Conservation (phyloP, 2,888 invertebrate species). For the Euplagia quadripunctaria region DNA sequence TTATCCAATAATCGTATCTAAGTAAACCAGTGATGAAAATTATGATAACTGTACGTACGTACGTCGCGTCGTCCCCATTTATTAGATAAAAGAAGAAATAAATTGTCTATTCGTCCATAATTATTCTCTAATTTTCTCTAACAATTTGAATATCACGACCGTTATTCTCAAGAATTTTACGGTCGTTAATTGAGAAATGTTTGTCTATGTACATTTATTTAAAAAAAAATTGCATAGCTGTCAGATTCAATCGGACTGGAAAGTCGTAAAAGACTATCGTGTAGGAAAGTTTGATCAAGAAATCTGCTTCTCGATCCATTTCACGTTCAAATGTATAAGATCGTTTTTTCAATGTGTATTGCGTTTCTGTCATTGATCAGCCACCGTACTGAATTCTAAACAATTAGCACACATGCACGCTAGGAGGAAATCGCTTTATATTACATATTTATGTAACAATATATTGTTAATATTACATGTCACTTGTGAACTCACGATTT, state of each 20-base stretch:
- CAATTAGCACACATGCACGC: conserved; percentile 74
- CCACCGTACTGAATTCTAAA: conserved; percentile 56
- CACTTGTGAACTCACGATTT: conserved; percentile 45
- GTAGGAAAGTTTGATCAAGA: conserved; percentile 22
- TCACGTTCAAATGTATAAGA: conserved; percentile 44
- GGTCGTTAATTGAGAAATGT: conserved; percentile 40
- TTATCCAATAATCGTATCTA: not conserved
- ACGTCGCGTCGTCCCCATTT: not conserved
- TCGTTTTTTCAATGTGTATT: conserved; percentile 39
- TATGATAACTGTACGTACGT: not conserved
- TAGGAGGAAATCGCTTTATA: conserved; percentile 55
- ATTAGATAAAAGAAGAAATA: conserved; percentile 4
- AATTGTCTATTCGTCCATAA: conserved; percentile 7
- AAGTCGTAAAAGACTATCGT: conserved; percentile 29
- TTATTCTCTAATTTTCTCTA: conserved; percentile 12
- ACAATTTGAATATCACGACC: conserved; percentile 18
- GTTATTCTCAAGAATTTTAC: conserved; percentile 34
- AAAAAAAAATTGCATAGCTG: conserved; percentile 43
- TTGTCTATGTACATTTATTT: conserved; percentile 35
- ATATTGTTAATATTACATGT: conserved; percentile 52
- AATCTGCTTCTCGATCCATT: conserved; percentile 38
- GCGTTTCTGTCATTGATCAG: conserved; percentile 47
- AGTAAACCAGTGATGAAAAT: not conserved
- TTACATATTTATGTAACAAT: conserved; percentile 33
- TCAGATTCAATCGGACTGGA: conserved; percentile 31